Percentiles rank a stretch among this genome's conserved stretches.
phyloP scores from a whole-genome alignment of 1,140 invertebrate genomes.

The Ceratitis capitata region DNA sequence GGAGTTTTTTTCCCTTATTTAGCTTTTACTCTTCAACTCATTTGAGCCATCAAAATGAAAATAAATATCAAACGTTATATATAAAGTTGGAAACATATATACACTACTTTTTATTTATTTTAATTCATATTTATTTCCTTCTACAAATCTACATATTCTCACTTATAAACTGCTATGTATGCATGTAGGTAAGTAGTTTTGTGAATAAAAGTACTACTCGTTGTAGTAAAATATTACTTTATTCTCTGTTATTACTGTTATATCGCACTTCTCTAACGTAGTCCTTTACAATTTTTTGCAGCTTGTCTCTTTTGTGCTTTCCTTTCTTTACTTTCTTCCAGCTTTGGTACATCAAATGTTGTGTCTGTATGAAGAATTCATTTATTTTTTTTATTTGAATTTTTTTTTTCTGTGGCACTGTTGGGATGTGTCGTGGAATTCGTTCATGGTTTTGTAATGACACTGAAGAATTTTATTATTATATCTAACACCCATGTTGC shows the following conservation, averaged over 20 bases:
- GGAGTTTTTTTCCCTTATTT: background rate
- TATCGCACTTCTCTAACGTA: background rate
- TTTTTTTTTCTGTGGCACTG: background rate
- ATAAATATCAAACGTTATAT: background rate
- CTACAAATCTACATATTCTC: too few species aligned
- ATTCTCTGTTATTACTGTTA: background rate
- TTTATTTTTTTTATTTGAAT: background rate
- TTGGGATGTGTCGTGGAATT: background rate
- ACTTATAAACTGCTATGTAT: too few species aligned
- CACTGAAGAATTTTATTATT: constrained; percentile 19
- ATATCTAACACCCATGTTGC: constrained; percentile 3
- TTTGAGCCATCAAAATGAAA: background rate
- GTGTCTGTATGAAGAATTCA: background rate
- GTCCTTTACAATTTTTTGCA: background rate
- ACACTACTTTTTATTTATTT: background rate
- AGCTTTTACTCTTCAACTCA: constrained; percentile 8
- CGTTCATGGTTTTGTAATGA: constrained; percentile 25
- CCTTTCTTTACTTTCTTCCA: background rate
- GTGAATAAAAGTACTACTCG: background rate
- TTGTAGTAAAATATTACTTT: constrained; percentile 14
- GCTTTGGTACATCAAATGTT: background rate
- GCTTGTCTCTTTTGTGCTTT: background rate
- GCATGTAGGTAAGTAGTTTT: background rate
- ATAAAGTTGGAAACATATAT: background rate
- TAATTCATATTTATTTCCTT: constrained; percentile 5